phyloP scores from a whole-genome alignment of 2,888 invertebrate genomes.

The Ctenicera cuprea region DNA sequence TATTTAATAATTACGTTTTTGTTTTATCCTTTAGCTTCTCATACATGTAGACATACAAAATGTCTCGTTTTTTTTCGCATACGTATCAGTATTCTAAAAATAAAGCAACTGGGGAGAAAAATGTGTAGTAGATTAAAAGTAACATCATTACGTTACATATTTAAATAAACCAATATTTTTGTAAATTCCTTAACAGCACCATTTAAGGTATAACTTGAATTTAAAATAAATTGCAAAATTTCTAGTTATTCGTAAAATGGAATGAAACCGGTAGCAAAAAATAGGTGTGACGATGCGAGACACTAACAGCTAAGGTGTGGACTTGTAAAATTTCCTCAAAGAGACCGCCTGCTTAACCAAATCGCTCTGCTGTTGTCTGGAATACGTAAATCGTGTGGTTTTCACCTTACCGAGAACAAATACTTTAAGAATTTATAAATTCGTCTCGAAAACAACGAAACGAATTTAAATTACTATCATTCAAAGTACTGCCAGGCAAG shows the following conservation, averaged over 20 bases:
- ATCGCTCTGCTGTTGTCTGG: conserved; percentile 47
- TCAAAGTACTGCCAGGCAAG: not conserved
- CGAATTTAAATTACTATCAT: conserved; percentile 32
- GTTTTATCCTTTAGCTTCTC: too few relatives aligned
- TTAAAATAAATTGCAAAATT: conserved; percentile 38
- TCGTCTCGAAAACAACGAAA: conserved; percentile 26
- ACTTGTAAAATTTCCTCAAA: conserved; percentile 54
- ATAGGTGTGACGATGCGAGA: conserved; percentile 59
- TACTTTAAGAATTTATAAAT: conserved; percentile 40
- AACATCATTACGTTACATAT: too few relatives aligned
- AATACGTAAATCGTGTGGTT: conserved; percentile 51
- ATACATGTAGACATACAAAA: too few relatives aligned
- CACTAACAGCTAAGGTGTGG: conserved; percentile 56
- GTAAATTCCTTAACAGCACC: not conserved
- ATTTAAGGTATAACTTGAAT: not conserved
- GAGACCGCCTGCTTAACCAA: conserved; percentile 53
- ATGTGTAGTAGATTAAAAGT: too few relatives aligned
- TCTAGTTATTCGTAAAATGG: conserved; percentile 49
- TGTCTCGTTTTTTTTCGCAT: too few relatives aligned
- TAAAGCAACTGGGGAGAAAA: too few relatives aligned
- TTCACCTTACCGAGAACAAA: conserved; percentile 42
- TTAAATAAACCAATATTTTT: too few relatives aligned
- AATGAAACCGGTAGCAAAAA: conserved; percentile 57
- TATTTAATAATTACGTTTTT: too few relatives aligned
- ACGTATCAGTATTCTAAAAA: too few relatives aligned